Conservation (phyloP, 2,113 vertebrate genomes). For the Stegastes partitus region DNA sequence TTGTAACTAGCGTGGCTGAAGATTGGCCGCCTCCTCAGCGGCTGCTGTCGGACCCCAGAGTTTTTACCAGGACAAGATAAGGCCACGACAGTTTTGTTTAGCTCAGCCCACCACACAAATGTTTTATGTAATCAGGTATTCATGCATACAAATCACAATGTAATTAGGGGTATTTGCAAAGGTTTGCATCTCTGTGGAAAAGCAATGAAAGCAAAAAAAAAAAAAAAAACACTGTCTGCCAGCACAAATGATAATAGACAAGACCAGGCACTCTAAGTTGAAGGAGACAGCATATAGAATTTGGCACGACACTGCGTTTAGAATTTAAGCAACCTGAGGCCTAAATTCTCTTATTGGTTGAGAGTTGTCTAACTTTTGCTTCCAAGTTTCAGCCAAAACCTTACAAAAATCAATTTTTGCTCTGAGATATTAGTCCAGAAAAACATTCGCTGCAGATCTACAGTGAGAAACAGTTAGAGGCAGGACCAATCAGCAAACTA, state of each 20-base stretch:
- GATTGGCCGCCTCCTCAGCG: conserved; percentile 46
- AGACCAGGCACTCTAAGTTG: no score
- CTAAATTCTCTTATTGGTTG: neutral
- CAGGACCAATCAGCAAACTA: conserved; percentile 15
- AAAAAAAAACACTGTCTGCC: no score
- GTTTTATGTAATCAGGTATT: neutral
- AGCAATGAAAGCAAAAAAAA: no score
- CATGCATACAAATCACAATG: no score
- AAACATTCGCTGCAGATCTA: neutral
- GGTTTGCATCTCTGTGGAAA: no score
- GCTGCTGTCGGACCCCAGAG: conserved; percentile 27
- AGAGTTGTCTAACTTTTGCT: neutral
- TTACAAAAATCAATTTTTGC: conserved; percentile 10
- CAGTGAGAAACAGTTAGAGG: conserved; percentile 14
- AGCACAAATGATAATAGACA: no score
- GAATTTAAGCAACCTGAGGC: neutral
- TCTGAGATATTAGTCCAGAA: conserved; percentile 5
- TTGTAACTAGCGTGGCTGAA: conserved; percentile 66
- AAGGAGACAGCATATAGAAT: no score
- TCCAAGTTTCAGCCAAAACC: conserved; percentile 1
- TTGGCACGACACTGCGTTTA: no score
- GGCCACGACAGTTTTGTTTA: no score
- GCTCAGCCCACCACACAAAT: neutral
- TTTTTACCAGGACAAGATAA: neutral
- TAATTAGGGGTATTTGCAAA: no score